Evolutionary conservation across 1,140 invertebrate genomes (phyloP).

Genomic region (Bombus haemorrhoidalis): DNA sequence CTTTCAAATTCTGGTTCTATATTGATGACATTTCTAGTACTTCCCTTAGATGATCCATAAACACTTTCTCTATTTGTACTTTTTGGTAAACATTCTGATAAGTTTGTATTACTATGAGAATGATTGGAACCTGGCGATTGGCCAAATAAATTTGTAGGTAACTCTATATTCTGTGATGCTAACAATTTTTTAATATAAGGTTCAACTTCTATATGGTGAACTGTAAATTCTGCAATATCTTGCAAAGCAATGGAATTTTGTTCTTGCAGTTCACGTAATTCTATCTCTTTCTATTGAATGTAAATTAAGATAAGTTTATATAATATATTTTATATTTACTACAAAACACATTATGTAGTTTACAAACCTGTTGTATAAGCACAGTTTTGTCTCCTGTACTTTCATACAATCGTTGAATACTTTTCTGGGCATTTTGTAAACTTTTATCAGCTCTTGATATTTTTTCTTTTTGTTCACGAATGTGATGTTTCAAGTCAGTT

Average conservation of each 20-base stretch:
- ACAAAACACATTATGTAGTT: not conserved
- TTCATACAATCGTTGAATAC: conserved; percentile 71
- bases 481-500: conserved; percentile 71
- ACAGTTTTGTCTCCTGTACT: conserved; percentile 67
- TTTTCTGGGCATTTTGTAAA: conserved; percentile 72
- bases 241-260: conserved; percentile 75
- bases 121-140: conserved; percentile 66
- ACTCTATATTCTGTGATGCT: conserved; percentile 68
- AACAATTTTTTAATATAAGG: conserved; percentile 78
- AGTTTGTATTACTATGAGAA: conserved; percentile 57
- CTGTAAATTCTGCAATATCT: conserved; percentile 78
- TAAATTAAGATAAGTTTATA: not conserved
- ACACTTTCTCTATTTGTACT: conserved; percentile 53
- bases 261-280: conserved; percentile 74
- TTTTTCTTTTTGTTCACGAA: conserved; percentile 75
- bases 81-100: conserved; percentile 46
- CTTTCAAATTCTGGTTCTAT: conserved; percentile 63
- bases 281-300: conserved; percentile 74
- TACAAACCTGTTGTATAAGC: conserved; percentile 74
- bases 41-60: conserved; percentile 66
- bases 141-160: conserved; percentile 69
- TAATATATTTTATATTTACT: not conserved
- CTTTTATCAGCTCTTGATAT: conserved; percentile 74
- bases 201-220: conserved; percentile 78
- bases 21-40: conserved; percentile 68